Evolutionary conservation across 2,113 vertebrate species (phyloP).

Genomic region (Madoqua kirkii): DNA sequence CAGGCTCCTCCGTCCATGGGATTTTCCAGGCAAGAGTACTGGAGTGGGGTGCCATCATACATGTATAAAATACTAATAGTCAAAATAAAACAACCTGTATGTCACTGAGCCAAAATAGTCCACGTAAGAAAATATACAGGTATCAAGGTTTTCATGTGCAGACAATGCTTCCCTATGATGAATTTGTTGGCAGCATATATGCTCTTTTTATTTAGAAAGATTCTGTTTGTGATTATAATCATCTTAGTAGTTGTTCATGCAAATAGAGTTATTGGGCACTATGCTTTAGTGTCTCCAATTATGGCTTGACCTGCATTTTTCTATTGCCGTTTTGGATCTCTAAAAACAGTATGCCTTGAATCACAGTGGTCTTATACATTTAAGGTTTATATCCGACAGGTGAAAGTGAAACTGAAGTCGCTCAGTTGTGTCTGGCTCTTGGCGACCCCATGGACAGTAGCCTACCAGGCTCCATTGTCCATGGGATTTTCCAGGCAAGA

Average conservation of each 20-base stretch:
- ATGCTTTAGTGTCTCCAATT: background rate
- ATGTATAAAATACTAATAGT: background rate
- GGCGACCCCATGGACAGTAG: too few relatives aligned
- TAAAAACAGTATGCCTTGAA: background rate
- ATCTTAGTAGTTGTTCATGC: background rate
- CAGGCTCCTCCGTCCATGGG: too few relatives aligned
- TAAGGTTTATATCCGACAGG: background rate
- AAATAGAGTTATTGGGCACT: background rate
- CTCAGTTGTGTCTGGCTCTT: too few relatives aligned
- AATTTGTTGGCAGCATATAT: background rate
- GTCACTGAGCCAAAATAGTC: background rate
- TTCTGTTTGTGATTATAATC: background rate
- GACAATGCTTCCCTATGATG: background rate
- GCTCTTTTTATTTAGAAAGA: background rate
- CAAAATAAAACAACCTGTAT: conserved; percentile 11
- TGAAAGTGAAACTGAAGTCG: too few relatives aligned
- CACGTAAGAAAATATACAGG: background rate
- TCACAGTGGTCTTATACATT: background rate
- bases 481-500: too few relatives aligned
- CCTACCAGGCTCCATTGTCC: too few relatives aligned
- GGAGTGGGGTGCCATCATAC: background rate
- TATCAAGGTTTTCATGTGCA: background rate
- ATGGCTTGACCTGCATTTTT: background rate
- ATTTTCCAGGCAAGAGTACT: too few relatives aligned
- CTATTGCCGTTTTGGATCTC: background rate